Evolutionary conservation across 2,888 invertebrate species (phyloP), one percentile per base, ranked within the genome.

Genomic region (Hypomecis atomaria): DNA sequence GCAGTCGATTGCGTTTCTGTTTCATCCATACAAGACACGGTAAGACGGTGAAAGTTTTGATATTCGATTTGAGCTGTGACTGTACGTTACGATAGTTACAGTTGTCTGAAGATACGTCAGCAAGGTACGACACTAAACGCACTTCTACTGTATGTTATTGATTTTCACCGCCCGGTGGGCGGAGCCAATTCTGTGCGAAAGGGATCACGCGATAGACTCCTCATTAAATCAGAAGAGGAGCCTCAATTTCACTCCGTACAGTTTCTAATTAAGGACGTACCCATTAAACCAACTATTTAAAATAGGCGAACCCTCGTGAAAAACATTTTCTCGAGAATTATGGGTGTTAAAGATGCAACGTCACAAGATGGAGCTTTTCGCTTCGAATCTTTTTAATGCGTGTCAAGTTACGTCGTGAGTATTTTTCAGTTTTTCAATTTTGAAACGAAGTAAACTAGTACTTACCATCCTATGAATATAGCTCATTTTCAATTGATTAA

Each of bases 141-240:
- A 90, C 87, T 91, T 91, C 91, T 92, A 91, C 82, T 87, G 87
- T 87, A 83, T 85, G 86, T 91, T 92, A 92, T 92, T 90, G 92
- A 92, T 92, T 92, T 92, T 89, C 86, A 87, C 84, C 90, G 90
- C 91, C 89, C 85, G 89, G 78, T 87, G 86, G 92, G 92, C 88
- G 92, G 86, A 73, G 90, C 84, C 81, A 87, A 89, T 87, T 85
- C 86, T 84, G 92, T 88, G 91, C 87, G 91, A 92, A 86, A 90
- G 90, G 87, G 92, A 92, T 89, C 90, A 88, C 88, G 82, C 89
- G 84, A 91, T 90, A 82, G 86, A 86, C 84, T 81, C 82, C 84
- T 88, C 88, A 90, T 91, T 89, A 90, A 90, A 90, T 86, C 86
- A 89, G 90, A 92, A 86, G 83, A 89, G 85, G 88, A 90, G 81